Percentiles rank a stretch among this genome's conserved stretches.
Evolutionary conservation across 2,797 vertebrate species (phyloP).

Genomic region (Pipistrellus kuhlii): DNA sequence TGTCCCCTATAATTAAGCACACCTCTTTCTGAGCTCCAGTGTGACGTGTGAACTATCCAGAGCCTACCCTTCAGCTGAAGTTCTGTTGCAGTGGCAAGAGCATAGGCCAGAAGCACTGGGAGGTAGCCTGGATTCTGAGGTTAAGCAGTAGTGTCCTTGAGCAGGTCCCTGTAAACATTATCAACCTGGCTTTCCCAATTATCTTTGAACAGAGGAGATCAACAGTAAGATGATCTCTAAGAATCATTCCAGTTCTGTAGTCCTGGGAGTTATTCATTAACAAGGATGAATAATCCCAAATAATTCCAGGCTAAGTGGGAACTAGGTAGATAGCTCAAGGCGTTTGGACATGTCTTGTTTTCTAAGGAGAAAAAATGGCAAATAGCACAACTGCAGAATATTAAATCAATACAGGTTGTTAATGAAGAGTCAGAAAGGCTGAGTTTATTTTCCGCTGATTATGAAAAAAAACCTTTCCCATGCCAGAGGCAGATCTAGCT

Average conservation of each 20-base stretch:
- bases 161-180: neutral
- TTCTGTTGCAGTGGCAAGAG: neutral
- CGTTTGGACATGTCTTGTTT: neutral
- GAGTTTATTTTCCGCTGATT: neutral
- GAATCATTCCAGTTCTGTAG: neutral
- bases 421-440: neutral
- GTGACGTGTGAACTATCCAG: too few species aligned
- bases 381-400: neutral
- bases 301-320: neutral
- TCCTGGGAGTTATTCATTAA: neutral
- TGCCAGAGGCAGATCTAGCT: neutral
- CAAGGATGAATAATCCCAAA: slow-evolving; percentile 36
- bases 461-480: neutral
- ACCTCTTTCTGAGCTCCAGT: neutral
- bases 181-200: neutral
- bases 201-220: neutral
- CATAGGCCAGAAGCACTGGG: neutral
- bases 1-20: neutral
- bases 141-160: too few species aligned
- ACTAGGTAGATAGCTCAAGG: neutral
- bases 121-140: neutral
- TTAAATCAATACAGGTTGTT: slow-evolving; percentile 30
- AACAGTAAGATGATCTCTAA: neutral
- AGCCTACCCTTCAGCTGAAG: neutral
- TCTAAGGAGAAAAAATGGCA: neutral